Evolutionary conservation across 64 coral and sea anemone genomes (phyloP).

Genomic region (Montipora foliosa): DNA sequence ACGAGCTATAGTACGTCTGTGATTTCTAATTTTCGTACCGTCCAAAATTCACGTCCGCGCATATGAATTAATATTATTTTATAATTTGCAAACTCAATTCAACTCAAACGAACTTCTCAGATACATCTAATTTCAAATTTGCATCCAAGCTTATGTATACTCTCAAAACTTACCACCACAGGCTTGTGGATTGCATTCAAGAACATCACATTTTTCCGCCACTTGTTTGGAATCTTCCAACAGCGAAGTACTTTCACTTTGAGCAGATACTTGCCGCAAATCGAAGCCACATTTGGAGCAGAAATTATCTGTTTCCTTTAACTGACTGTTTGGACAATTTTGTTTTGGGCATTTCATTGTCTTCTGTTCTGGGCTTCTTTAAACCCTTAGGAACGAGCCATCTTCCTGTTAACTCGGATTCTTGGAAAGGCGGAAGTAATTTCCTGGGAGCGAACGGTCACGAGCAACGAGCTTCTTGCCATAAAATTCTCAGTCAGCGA

Average conservation of each 20-base stretch:
- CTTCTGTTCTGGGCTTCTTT: too few species aligned
- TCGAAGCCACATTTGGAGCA: neutral
- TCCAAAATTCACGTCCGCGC: too few species aligned
- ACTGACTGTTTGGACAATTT: too few species aligned
- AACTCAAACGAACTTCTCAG: neutral
- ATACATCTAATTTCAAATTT: too few species aligned
- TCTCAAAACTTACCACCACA: neutral
- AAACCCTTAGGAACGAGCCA: neutral
- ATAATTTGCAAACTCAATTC: too few species aligned
- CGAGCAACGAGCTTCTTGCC: too few species aligned
- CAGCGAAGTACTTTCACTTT: neutral
- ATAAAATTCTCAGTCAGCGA: too few species aligned
- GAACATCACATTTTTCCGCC: neutral
- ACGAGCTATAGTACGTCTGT: too few species aligned
- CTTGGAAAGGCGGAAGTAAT: neutral
- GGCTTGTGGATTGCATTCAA: neutral
- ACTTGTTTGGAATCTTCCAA: neutral
- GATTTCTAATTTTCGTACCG: too few species aligned
- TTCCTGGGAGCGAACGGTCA: neutral
- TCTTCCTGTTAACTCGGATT: neutral
- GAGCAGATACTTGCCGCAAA: neutral
- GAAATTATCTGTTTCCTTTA: neutral
- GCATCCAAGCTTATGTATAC: too few species aligned
- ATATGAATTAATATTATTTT: too few species aligned
- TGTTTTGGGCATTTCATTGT: neutral